Evolutionary conservation across 2,113 vertebrate species (phyloP), one percentile per base, ranked within the genome.

Genomic region (Sakesphorus luctuosus): DNA sequence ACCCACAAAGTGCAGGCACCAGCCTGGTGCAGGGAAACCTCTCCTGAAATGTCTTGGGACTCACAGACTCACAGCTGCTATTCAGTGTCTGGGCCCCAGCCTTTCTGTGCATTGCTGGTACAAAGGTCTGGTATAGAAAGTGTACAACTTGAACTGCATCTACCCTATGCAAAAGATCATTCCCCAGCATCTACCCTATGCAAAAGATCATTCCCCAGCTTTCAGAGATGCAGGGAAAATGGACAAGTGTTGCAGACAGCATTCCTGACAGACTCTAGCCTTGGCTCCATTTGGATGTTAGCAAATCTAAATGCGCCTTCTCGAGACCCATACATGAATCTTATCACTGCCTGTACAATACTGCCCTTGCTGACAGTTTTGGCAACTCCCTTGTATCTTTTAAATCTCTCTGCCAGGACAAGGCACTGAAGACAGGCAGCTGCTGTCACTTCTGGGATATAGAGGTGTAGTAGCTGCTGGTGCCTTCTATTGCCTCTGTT

Each of bases 1-100:
- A 82, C 94, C 38, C 31, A 75, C 9, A 96, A 93, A 84, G 93
- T 87, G 95, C 95, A 97, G 96, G 84, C 80, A 66, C 53, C 38
- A 69, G 80, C 58, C 11, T 2, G 2, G 19, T 14, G 61, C 19
- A 25, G 77, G 74, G 33, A 77, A 97, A 24, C 9, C 24, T 62
- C 58, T 93, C 75, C 78, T 86, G 89, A 83, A 77, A 29, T 8
- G 56, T 36, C 43, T n/a, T 36, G 4, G 5, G 15, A 11, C 26
- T 23, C 49, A 2, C 9, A 53, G 44, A 2, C 21, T 74, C 6
- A 4, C 8, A 6, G 20, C 44, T 78, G 62, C 67, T 61, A 12
- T 17, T 56, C 87, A 6, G 36, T 40, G n/a, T n/a, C 74, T 5
- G 15, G 26, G 46, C 50, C 66, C 53, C 31, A 47, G 63, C 52